Evolutionary conservation across 2,888 invertebrate species (phyloP).

Genomic region (Gonocerus acuteangulatus): DNA sequence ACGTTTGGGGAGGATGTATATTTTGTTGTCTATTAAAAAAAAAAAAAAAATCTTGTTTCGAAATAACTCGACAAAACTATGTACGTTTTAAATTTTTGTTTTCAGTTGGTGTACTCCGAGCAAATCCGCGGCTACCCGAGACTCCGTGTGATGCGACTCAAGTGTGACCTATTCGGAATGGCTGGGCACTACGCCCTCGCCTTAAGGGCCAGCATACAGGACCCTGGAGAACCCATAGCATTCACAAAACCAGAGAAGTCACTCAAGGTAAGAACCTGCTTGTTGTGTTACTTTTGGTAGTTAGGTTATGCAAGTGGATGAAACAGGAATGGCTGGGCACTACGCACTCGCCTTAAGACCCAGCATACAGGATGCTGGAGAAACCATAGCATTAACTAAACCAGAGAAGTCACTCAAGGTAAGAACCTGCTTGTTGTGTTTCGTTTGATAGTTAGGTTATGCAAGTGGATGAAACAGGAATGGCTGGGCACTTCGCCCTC

Average conservation of each 20-base stretch:
- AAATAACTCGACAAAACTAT: no score
- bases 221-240: slow-evolving; percentile 37
- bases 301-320: no score
- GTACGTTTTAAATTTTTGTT: no score
- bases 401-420: slow-evolving; percentile 37
- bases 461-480: no score
- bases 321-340: slow-evolving; percentile 75
- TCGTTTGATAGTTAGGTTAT: no score
- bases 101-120: slow-evolving; percentile 66
- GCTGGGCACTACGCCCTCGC: slow-evolving; percentile 74
- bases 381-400: slow-evolving; percentile 36
- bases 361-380: slow-evolving; percentile 33
- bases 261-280: slow-evolving; percentile 39
- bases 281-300: no score
- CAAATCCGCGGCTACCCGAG: slow-evolving; percentile 66
- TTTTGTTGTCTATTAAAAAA: no score
- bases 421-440: no score
- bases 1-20: no score
- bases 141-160: slow-evolving; percentile 58
- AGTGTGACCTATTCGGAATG: slow-evolving; percentile 73
- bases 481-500: slow-evolving; percentile 73
- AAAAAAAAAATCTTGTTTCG: no score
- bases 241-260: slow-evolving; percentile 33
- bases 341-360: slow-evolving; percentile 68
- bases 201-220: slow-evolving; percentile 50